Evolutionary conservation across 2,797 vertebrate species (phyloP), one percentile per base, ranked within the genome.

Genomic region (Mormyrops boulengeri): DNA sequence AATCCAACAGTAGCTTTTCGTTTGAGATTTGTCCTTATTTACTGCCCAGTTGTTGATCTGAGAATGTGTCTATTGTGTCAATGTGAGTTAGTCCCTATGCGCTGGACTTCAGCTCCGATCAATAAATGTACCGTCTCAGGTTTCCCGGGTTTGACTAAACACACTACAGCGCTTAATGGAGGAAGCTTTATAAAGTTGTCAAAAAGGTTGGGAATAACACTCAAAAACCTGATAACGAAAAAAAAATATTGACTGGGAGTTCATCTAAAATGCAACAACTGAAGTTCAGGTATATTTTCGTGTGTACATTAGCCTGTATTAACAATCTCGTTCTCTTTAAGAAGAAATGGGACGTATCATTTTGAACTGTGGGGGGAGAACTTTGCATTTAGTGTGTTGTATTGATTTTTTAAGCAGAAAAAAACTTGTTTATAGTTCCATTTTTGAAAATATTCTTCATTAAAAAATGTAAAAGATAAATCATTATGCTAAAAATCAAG

Each of bases 311-410:
- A 30, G 19, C 47, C 9, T 2, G 19, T 52, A 80, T 85, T 14
- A 60, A 41, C 30, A 26, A 85, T 44, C 80, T 9, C 88, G 88
- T 89, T 47, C 41, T 44, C 80, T 89, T 89, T 89, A 89, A 89
- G 22, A 49, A 4, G 26, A 66, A 85, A 66, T 62, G 53, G 80
- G 41, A 89, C 53, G n/a, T 60, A 85, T 85, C 41, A 85, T 89
- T 85, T 85, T 60, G 22, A 80, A 19, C 22, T 47, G 53, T 50
- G 41, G 88, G 77, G 73, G 57, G 60, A 34, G 14, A 4, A 30
- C 49, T 19, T 41, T 30, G 3, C 12, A 55, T 34, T 4, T 38
- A 17, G 7, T 34, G 9, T 53, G 34, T 52, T 85, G 82, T 30
- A 49, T 44, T 14, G 44, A 26, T 4, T 14, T 49, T 22, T 85